Conservation (phyloP, 2,888 invertebrate genomes). For the Cephus spinipes region DNA sequence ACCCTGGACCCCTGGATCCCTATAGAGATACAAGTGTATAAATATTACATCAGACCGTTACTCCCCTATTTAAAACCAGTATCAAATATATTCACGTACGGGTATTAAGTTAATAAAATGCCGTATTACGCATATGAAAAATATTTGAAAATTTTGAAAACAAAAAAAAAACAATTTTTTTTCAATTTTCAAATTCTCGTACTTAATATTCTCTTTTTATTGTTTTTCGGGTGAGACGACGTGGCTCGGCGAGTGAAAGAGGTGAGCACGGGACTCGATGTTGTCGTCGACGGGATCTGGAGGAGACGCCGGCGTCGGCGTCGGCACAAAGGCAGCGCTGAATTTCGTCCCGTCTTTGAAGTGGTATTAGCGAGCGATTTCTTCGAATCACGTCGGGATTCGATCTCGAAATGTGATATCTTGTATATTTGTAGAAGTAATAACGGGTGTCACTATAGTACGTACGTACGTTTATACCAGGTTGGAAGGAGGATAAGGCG, state of each 20-base stretch:
- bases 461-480: conserved; percentile 26
- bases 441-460: conserved; percentile 43
- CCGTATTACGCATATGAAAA: not conserved
- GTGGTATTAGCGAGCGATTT: conserved; percentile 43
- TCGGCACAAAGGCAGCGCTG: conserved; percentile 4
- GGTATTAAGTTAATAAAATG: not conserved
- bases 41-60: conserved; percentile 8
- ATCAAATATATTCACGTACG: not conserved
- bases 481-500: conserved; percentile 44
- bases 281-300: not conserved
- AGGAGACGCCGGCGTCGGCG: not conserved
- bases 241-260: not conserved
- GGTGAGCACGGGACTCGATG: not conserved
- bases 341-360: conserved; percentile 25
- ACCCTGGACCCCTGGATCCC: conserved; percentile 23
- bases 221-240: not conserved
- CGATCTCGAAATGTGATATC: conserved; percentile 51
- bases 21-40: conserved; percentile 5
- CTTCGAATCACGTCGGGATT: conserved; percentile 32
- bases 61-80: not conserved
- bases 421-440: conserved; percentile 62
- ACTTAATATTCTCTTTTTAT: not conserved
- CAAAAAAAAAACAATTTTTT: not conserved
- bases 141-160: not conserved
- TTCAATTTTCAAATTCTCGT: too few relatives aligned